Evolutionary conservation across 1,140 invertebrate species (phyloP).

Genomic region (Pseudomyrmex pallidus): DNA sequence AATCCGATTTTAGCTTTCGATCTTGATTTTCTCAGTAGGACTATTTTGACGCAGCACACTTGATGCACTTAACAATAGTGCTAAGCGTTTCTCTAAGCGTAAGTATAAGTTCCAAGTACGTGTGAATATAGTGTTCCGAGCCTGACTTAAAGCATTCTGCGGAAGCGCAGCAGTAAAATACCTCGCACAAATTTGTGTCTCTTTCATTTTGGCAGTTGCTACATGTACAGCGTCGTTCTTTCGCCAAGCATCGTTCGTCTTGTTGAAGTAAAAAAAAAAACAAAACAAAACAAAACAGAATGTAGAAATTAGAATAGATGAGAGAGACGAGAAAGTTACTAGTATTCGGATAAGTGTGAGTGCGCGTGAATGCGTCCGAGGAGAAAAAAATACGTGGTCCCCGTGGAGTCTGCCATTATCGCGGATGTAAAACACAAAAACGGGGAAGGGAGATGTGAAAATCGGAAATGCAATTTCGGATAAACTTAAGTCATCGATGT

Average conservation of each 20-base stretch:
- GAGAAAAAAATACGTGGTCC: not conserved
- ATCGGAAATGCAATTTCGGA: constrained; percentile 67
- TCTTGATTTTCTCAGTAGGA: not conserved
- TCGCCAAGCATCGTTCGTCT: constrained; percentile 27
- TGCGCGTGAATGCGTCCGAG: constrained; percentile 56
- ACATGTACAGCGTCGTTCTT: constrained; percentile 14
- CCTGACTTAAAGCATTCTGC: constrained; percentile 6
- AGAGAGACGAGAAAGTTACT: constrained; percentile 74
- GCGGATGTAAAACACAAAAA: not conserved
- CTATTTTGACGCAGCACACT: not conserved
- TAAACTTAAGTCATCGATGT: constrained; percentile 83
- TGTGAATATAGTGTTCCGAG: not conserved
- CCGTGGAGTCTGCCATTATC: not conserved
- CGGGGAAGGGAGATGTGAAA: not conserved
- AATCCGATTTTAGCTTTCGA: constrained; percentile 9
- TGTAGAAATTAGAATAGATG: constrained; percentile 35
- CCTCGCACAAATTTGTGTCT: constrained; percentile 37
- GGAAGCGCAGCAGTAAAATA: constrained; percentile 22
- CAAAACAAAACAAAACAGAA: not conserved
- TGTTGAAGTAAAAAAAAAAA: not conserved
- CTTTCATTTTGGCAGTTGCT: constrained; percentile 28
- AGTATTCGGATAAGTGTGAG: constrained; percentile 68
- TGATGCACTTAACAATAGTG: not conserved
- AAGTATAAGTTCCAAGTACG: constrained; percentile 2
- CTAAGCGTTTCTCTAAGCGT: not conserved